phyloP scores from a whole-genome alignment of 1,140 invertebrate genomes.

The Atta cephalotes region DNA sequence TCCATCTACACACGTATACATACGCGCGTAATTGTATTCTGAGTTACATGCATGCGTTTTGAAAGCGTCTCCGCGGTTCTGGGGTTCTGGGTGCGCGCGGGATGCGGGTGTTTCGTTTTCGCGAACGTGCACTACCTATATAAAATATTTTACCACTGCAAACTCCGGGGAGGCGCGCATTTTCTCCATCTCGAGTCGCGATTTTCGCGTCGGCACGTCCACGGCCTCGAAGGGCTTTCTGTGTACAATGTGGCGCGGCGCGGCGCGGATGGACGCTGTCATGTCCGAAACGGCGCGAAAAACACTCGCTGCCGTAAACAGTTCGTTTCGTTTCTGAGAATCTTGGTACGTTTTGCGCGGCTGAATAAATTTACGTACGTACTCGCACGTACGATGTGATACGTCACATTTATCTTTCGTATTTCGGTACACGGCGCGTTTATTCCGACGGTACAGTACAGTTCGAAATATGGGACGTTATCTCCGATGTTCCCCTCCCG shows the following conservation, averaged over 20 bases:
- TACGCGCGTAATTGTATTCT: conserved; percentile 9
- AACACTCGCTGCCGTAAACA: neutral
- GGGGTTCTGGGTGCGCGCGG: neutral
- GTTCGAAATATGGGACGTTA: conserved; percentile 61
- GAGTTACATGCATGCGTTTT: neutral
- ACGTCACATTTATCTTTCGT: conserved; percentile 54
- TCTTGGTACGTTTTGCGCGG: neutral
- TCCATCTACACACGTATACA: neutral
- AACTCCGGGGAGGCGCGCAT: neutral
- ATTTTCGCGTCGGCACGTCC: conserved; percentile 36
- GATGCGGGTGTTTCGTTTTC: neutral
- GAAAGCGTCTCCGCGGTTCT: neutral
- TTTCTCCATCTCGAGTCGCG: neutral
- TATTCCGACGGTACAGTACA: conserved; percentile 15
- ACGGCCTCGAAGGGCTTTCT: neutral
- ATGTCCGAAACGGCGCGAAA: neutral
- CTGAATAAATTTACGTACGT: conserved; percentile 47
- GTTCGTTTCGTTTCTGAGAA: conserved; percentile 3
- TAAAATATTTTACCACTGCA: conserved; percentile 20
- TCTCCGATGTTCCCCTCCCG: conserved; percentile 42
- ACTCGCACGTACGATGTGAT: conserved; percentile 31
- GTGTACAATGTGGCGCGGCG: neutral
- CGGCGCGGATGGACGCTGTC: conserved; percentile 14
- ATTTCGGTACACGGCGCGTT: conserved; percentile 45
- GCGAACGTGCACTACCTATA: neutral